Evolutionary conservation across 2,797 vertebrate species (phyloP), one percentile per base, ranked within the genome.

Genomic region (Enteromius afrohamiltoni): DNA sequence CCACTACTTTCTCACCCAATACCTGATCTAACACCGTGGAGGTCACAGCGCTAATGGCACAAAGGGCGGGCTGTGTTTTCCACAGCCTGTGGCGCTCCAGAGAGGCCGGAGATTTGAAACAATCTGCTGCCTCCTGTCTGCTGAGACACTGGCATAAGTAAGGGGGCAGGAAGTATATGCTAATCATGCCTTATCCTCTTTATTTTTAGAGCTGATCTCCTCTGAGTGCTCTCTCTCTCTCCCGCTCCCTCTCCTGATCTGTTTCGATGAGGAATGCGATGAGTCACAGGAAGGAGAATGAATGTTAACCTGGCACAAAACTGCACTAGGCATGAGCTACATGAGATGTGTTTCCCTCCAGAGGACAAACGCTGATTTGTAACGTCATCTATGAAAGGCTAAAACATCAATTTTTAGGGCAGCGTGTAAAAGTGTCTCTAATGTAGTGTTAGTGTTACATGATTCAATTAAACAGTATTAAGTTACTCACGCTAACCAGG

Each of bases 131-230:
- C 77, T 82, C 87, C 84, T 91, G 88, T 86, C 84, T 87, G 76
- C 51, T 45, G 69, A 77, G 42, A 85, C 85, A 76, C 78, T 85
- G 16, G 75, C 60, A 87, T 90, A 88, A 85, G 86, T 85, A 86
- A 47, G 85, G 83, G 70, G 78, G 85, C 80, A 78, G 88, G 85
- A 89, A 88, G 88, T 90, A 89, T 92, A 91, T 89, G 90, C 91
- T 93, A 92, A 92, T 92, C 84, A 68, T 89, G 88, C 85, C 84
- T 89, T 76, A 31, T 85, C 84, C 84, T 88, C 86, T 92, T 92
- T 93, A 93, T 94, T 94, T 94, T 94, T 94, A 93, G 92, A 93
- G 89, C 82, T 86, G 86, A 87, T 92, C 91, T 92, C 88, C 89
- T 89, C 87, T 89, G 91, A 86, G 87, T 91, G 90, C 89, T 89